phyloP scores from a whole-genome alignment of 2,797 vertebrate species.

The Toxotes lorentzi region DNA sequence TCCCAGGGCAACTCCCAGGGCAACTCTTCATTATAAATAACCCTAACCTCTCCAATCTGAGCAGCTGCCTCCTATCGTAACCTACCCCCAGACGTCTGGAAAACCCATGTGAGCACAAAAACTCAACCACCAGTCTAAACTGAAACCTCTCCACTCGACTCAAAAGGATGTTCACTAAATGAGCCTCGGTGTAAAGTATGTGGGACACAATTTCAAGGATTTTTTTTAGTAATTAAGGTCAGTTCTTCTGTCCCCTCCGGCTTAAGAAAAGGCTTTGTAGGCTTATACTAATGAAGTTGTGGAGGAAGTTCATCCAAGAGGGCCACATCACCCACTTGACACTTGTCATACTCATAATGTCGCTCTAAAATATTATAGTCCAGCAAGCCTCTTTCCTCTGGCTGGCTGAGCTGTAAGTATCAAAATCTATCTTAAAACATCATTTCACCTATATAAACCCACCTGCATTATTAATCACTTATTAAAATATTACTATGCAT shows the following conservation, averaged over 20 bases:
- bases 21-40: slow-evolving; percentile 64
- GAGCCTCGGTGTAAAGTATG: slow-evolving; percentile 12
- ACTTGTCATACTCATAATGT: background rate
- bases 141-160: slow-evolving; percentile 26
- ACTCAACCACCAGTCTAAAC: slow-evolving; percentile 26
- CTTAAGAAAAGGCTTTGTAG: slow-evolving; percentile 16
- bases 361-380: background rate
- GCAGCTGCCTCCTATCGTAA: slow-evolving; percentile 58
- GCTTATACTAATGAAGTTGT: slow-evolving; percentile 37
- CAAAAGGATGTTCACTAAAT: slow-evolving; percentile 26
- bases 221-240: slow-evolving; percentile 44
- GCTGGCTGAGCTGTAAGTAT: background rate
- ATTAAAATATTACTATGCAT: background rate
- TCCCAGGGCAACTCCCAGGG: slow-evolving; percentile 60
- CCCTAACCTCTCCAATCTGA: slow-evolving; percentile 61
- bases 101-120: slow-evolving; percentile 41
- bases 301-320: slow-evolving; percentile 26
- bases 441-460: background rate
- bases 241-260: slow-evolving; percentile 27
- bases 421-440: background rate
- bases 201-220: slow-evolving; percentile 30
- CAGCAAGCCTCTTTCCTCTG: slow-evolving; percentile 16
- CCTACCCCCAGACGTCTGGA: slow-evolving; percentile 34
- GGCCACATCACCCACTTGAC: background rate
- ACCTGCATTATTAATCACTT: background rate